A percentile compares a stretch with the other conserved stretches of the same genome.
These are phyloP conservation scores for Euphonia xanthogaster DNA, from an alignment of 2,797 vertebrate genomes.

Conservation along the genomic window DNA sequence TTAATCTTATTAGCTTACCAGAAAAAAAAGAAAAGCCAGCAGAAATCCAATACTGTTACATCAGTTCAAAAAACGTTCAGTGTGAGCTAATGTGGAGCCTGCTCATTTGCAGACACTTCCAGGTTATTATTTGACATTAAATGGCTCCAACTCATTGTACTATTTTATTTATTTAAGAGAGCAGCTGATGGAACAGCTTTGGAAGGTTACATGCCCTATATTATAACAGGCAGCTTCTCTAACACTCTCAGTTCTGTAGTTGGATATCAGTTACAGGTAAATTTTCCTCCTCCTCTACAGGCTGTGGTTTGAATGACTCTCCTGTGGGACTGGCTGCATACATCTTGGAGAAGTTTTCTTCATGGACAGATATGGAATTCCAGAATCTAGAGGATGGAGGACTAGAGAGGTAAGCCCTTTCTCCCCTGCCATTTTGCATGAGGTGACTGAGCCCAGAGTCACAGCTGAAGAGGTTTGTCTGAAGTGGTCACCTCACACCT, in stretches of 20 bases:
- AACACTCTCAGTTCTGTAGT: not conserved
- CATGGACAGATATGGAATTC: slow-evolving; percentile 72
- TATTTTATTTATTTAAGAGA: not conserved
- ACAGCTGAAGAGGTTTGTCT: not conserved
- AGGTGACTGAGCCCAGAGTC: not conserved
- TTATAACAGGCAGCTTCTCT: not conserved
- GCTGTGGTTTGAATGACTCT: slow-evolving; percentile 78
- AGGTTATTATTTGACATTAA: not conserved
- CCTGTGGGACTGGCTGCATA: slow-evolving; percentile 79
- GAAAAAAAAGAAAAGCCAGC: not conserved
- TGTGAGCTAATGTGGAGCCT: not conserved
- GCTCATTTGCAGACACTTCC: not conserved
- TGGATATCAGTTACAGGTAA: not conserved
- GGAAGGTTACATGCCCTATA: not conserved
- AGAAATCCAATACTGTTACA: slow-evolving; percentile 14
- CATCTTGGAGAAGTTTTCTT: slow-evolving; percentile 80
- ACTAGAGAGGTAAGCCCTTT: slow-evolving; percentile 67
- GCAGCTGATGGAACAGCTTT: not conserved
- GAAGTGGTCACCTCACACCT: not conserved
- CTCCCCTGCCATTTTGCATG: not conserved
- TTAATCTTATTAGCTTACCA: slow-evolving; percentile 28
- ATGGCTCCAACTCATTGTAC: not conserved
- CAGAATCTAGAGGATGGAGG: slow-evolving; percentile 75
- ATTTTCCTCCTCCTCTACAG: slow-evolving; percentile 27
- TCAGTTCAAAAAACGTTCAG: not conserved